Conservation (phyloP, 2,113 vertebrate species). For the Butorides virescens region DNA sequence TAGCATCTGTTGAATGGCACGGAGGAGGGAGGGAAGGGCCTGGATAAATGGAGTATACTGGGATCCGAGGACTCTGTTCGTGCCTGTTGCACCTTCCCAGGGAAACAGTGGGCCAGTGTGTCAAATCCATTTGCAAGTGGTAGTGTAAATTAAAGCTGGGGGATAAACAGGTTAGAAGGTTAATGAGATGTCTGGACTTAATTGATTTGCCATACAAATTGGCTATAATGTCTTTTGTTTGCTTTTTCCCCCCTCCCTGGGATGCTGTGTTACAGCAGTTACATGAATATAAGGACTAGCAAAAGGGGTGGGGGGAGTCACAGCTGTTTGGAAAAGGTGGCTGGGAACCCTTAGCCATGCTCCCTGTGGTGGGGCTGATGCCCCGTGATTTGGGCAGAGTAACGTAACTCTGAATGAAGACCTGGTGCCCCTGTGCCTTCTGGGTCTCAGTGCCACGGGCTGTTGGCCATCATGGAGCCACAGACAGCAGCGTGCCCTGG, state of each 20-base stretch:
- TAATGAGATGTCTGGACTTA: slow-evolving; percentile 56
- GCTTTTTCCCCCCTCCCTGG: not conserved
- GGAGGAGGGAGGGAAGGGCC: not conserved
- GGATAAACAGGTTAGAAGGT: slow-evolving; percentile 46
- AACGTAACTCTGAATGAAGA: not conserved
- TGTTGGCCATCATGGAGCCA: fast-evolving
- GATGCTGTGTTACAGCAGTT: not conserved
- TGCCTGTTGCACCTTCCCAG: slow-evolving; percentile 26
- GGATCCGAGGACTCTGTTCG: not conserved
- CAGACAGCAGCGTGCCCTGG: not conserved
- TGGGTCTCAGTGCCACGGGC: fast-evolving
- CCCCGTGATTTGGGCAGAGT: not conserved
- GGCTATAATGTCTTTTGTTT: slow-evolving; percentile 39
- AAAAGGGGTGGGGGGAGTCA: not conserved
- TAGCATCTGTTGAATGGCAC: not conserved
- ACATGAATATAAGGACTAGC: not conserved
- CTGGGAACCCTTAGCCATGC: not conserved
- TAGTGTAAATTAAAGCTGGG: slow-evolving; percentile 21
- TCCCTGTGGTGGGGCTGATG: not conserved
- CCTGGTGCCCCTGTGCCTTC: not conserved
- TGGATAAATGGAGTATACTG: not conserved
- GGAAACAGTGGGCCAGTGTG: not conserved
- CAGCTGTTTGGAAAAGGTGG: not conserved
- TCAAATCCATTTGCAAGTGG: slow-evolving; percentile 20
- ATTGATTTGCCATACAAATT: slow-evolving; percentile 52